Evolutionary conservation across 2,797 vertebrate genomes (phyloP).

Genomic region (Enteromius thamalakanensis): DNA sequence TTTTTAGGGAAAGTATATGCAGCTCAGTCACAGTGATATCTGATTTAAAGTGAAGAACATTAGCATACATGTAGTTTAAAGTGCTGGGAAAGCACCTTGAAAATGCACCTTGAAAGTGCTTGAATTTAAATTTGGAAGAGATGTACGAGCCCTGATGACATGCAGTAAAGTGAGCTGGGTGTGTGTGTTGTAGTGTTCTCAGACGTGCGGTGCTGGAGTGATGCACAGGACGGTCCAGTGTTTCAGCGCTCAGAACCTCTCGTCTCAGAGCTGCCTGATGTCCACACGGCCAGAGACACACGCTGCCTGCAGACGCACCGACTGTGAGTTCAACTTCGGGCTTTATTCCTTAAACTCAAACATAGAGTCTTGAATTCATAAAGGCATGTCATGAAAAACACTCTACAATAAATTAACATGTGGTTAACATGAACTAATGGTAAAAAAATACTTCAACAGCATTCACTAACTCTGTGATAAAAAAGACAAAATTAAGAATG

Average conservation of each 20-base stretch:
- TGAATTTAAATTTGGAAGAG: too few relatives aligned
- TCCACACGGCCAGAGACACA: constrained; percentile 83
- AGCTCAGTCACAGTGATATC: too few relatives aligned
- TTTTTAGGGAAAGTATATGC: too few relatives aligned
- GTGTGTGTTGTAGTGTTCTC: constrained; percentile 83
- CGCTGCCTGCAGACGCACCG: constrained; percentile 79
- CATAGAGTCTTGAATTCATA: too few relatives aligned
- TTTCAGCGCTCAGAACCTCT: constrained; percentile 66
- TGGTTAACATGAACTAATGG: background rate
- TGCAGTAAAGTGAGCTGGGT: constrained; percentile 47
- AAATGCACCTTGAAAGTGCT: too few relatives aligned
- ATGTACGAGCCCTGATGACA: background rate
- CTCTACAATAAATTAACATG: background rate
- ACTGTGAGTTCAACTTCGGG: constrained; percentile 82
- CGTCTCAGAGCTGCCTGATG: constrained; percentile 83
- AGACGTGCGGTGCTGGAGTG: constrained; percentile 86
- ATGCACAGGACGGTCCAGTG: constrained; percentile 87
- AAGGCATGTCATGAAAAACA: background rate
- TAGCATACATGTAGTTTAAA: too few relatives aligned
- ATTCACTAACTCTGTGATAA: background rate
- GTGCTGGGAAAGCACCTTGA: too few relatives aligned
- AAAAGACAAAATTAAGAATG: too few relatives aligned
- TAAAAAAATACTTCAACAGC: background rate
- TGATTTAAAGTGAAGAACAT: too few relatives aligned
- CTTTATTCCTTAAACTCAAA: background rate